These are phyloP conservation scores for Synanthedon tipuliformis DNA, from an alignment of 2,888 invertebrate species.

Conservation along the genomic window DNA sequence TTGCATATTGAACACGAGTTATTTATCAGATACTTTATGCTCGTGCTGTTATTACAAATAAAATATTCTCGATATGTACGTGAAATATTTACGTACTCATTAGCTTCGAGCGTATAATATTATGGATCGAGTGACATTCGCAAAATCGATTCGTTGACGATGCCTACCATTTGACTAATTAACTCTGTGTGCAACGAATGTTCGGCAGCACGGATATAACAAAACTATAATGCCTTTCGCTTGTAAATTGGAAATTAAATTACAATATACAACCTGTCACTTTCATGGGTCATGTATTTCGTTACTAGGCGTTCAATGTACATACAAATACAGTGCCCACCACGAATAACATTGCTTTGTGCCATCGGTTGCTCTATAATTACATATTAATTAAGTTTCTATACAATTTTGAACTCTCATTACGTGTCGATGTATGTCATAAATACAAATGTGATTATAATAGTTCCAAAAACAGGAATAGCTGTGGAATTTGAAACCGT, in stretches of 20 bases:
- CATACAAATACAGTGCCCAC: too few relatives aligned
- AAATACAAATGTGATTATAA: too few relatives aligned
- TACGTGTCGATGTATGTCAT: too few relatives aligned
- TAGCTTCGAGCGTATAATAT: conserved; percentile 17
- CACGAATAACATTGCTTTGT: too few relatives aligned
- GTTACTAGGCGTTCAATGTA: too few relatives aligned
- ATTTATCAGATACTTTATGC: neutral
- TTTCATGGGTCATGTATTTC: neutral
- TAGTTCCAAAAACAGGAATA: too few relatives aligned
- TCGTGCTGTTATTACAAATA: conserved; percentile 28
- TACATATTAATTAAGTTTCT: too few relatives aligned
- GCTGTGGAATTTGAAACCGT: too few relatives aligned
- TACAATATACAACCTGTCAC: neutral
- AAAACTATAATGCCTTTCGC: neutral
- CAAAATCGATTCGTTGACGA: conserved; percentile 30
- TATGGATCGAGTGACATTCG: conserved; percentile 28
- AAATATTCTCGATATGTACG: conserved; percentile 32
- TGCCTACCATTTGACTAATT: conserved; percentile 43
- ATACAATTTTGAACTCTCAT: too few relatives aligned
- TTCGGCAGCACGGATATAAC: neutral
- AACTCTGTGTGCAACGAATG: conserved; percentile 16
- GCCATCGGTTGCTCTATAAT: too few relatives aligned
- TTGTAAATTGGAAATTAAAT: neutral
- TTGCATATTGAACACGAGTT: too few relatives aligned
- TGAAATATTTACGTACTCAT: conserved; percentile 53